Evolutionary conservation across 2,113 vertebrate species (phyloP).

Genomic region (Bubo scandiacus): DNA sequence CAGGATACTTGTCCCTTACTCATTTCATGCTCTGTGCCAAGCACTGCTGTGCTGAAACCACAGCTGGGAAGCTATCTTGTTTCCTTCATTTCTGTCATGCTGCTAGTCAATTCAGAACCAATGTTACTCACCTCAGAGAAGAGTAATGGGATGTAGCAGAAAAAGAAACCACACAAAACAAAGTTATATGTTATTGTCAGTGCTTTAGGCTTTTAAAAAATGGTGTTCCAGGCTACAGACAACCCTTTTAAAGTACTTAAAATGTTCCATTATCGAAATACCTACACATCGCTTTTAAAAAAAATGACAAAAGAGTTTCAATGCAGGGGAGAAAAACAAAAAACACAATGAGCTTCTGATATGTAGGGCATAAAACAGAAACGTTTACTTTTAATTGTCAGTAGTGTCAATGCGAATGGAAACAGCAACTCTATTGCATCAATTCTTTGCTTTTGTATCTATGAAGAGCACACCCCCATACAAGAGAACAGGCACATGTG

Average conservation of each 20-base stretch:
- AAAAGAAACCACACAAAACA: neutral
- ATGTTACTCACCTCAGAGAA: neutral
- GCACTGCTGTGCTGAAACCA: neutral
- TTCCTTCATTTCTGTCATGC: neutral
- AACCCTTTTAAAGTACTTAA: neutral
- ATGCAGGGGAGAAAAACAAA: neutral
- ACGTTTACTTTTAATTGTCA: neutral
- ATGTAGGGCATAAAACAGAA: neutral
- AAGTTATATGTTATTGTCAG: neutral
- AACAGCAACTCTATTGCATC: neutral
- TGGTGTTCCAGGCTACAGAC: neutral
- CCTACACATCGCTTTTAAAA: neutral
- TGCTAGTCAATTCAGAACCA: neutral
- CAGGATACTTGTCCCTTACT: neutral
- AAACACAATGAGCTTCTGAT: neutral
- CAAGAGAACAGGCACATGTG: neutral
- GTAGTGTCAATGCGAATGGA: neutral
- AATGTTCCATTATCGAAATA: conserved; percentile 8
- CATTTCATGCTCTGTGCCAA: neutral
- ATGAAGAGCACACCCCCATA: neutral
- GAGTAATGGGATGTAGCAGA: neutral
- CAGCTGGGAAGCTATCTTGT: neutral
- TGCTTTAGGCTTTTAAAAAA: neutral
- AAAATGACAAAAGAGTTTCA: neutral
- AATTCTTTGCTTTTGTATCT: neutral